phyloP scores from a whole-genome alignment of 2,888 invertebrate genomes.

The Leptopilina syphax region DNA sequence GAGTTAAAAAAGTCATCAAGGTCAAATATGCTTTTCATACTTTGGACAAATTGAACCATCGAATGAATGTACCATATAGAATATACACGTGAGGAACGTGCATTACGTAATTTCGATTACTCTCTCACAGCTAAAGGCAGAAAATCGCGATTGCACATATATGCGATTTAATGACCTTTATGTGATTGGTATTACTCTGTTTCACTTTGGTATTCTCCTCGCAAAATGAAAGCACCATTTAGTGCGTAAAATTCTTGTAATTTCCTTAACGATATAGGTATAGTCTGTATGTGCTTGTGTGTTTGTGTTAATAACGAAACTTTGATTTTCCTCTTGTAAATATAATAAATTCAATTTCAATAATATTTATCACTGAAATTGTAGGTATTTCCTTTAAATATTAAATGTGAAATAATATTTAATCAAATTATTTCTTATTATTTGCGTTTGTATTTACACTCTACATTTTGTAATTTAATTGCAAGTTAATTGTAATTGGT shows the following conservation, averaged over 20 bases:
- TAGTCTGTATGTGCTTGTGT: too few relatives aligned
- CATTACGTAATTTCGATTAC: conserved; percentile 14
- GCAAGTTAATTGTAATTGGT: too few relatives aligned
- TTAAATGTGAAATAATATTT: too few relatives aligned
- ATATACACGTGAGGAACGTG: neutral
- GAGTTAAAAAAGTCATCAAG: neutral
- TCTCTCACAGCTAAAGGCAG: neutral
- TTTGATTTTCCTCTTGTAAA: too few relatives aligned
- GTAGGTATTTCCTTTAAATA: too few relatives aligned
- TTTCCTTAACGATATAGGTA: neutral
- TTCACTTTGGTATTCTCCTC: neutral
- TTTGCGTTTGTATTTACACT: too few relatives aligned
- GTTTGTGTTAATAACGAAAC: too few relatives aligned
- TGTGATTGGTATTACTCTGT: neutral
- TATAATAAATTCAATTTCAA: too few relatives aligned
- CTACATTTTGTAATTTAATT: too few relatives aligned
- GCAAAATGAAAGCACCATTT: neutral
- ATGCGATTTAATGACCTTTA: conserved; percentile 9
- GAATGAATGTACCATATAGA: neutral
- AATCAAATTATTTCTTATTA: too few relatives aligned
- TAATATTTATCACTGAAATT: too few relatives aligned
- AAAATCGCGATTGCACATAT: neutral
- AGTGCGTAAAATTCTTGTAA: neutral
- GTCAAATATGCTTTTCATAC: neutral
- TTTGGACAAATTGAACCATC: conserved; percentile 4